These are phyloP conservation scores for Coregonus suidteri DNA, from an alignment of 2,797 vertebrate species.

Conservation along the genomic window DNA sequence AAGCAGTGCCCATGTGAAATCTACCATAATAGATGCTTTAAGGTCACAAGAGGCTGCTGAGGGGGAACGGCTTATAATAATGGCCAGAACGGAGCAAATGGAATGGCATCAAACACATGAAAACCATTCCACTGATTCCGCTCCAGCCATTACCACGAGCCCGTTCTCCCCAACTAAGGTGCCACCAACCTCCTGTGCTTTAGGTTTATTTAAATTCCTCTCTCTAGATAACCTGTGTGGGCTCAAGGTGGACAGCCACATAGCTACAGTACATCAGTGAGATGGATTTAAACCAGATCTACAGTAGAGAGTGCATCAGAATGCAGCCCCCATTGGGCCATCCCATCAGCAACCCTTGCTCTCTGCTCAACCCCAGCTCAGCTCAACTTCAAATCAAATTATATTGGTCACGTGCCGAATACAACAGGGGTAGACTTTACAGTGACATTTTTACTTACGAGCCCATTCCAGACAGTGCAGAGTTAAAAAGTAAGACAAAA, in stretches of 20 bases:
- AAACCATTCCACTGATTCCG: too few relatives aligned
- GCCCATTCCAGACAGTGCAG: too few relatives aligned
- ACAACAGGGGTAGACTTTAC: too few relatives aligned
- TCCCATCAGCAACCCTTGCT: slow-evolving; percentile 3
- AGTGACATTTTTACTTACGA: too few relatives aligned
- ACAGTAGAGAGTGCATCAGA: slow-evolving; percentile 17
- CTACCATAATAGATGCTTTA: background rate
- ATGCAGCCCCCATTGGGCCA: slow-evolving; percentile 4
- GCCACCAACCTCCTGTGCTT: background rate
- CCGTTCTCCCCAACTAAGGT: too few relatives aligned
- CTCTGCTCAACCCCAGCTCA: slow-evolving; percentile 5
- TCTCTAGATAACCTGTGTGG: slow-evolving; percentile 16
- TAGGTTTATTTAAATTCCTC: background rate
- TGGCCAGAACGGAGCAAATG: too few relatives aligned
- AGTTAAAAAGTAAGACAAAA: too few relatives aligned
- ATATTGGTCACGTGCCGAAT: too few relatives aligned
- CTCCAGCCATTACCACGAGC: too few relatives aligned
- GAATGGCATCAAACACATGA: too few relatives aligned
- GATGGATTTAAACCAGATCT: slow-evolving; percentile 25
- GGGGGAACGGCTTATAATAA: too few relatives aligned
- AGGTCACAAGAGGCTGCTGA: too few relatives aligned
- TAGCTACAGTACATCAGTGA: background rate
- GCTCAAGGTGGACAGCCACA: slow-evolving; percentile 7
- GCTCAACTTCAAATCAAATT: background rate
- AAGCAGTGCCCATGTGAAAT: background rate